These are phyloP conservation scores for Parthenolecanium corni DNA, from an alignment of 2,888 invertebrate genomes.

Conservation along the genomic window DNA sequence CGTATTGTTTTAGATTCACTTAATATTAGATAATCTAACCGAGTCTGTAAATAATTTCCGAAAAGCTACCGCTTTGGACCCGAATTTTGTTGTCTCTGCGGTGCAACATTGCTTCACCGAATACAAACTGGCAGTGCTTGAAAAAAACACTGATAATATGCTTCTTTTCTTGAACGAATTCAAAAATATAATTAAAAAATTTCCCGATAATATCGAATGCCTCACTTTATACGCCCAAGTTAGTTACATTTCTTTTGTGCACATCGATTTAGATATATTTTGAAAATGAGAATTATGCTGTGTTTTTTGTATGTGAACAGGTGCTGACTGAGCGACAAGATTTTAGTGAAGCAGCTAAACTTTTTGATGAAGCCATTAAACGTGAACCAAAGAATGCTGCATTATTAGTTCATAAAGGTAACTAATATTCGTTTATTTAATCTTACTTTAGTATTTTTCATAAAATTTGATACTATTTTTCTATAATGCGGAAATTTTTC, in stretches of 20 bases:
- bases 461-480: neutral
- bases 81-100: conserved; percentile 70
- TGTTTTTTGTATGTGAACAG: neutral
- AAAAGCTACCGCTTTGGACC: conserved; percentile 61
- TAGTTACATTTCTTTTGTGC: conserved; percentile 29
- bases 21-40: conserved; percentile 8
- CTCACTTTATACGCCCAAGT: conserved; percentile 82
- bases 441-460: neutral
- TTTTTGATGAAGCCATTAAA: conserved; percentile 67
- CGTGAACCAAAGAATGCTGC: conserved; percentile 76
- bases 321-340: conserved; percentile 64
- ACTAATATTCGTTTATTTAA: neutral
- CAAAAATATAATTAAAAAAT: conserved; percentile 59
- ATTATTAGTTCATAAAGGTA: conserved; percentile 73
- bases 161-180: conserved; percentile 40
- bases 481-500: too few species aligned
- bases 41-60: conserved; percentile 45
- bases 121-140: conserved; percentile 51
- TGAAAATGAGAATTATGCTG: neutral
- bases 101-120: conserved; percentile 86
- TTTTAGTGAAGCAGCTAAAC: conserved; percentile 68
- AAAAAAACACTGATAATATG: conserved; percentile 34
- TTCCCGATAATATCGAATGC: conserved; percentile 74
- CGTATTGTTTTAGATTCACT: conserved; percentile 4
- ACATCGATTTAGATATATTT: neutral